A percentile compares a stretch with the other conserved stretches of the same genome.
Conservation (phyloP, 2,113 vertebrate species). For the Burhinus oedicnemus region DNA sequence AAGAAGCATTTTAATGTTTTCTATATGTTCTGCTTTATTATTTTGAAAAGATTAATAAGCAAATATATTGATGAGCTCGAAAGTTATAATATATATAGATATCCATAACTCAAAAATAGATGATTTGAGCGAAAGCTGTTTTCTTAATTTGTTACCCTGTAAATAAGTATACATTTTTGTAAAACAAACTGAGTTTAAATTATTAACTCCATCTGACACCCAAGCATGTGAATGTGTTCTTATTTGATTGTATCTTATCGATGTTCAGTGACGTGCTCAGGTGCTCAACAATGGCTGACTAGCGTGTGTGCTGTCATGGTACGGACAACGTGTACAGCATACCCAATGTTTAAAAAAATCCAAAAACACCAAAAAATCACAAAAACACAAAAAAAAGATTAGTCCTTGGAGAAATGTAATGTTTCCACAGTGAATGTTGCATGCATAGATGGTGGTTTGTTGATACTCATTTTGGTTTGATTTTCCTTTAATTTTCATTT, state of each 20-base stretch:
- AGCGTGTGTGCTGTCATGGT: slow-evolving; percentile 82
- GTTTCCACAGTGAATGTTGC: slow-evolving; percentile 95
- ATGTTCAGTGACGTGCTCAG: slow-evolving; percentile 86
- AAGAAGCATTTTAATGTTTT: slow-evolving; percentile 65
- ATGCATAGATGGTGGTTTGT: slow-evolving; percentile 91
- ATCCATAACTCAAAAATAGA: slow-evolving; percentile 76
- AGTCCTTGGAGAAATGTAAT: slow-evolving; percentile 86
- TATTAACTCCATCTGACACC: slow-evolving; percentile 84
- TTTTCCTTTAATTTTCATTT: slow-evolving; percentile 70
- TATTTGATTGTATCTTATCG: slow-evolving; percentile 82
- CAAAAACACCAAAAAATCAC: slow-evolving; percentile 25
- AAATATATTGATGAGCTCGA: slow-evolving; percentile 61
- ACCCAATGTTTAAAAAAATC: slow-evolving; percentile 74
- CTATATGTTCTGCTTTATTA: slow-evolving; percentile 62
- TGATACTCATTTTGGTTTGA: slow-evolving; percentile 69
- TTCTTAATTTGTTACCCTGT: slow-evolving; percentile 88
- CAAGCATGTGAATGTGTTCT: slow-evolving; percentile 90
- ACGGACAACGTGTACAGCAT: slow-evolving; percentile 76
- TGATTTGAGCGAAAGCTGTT: slow-evolving; percentile 79
- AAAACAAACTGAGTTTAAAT: slow-evolving; percentile 80
- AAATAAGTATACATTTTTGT: slow-evolving; percentile 89
- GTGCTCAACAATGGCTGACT: slow-evolving; percentile 80
- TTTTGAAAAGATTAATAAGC: slow-evolving; percentile 30
- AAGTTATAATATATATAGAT: slow-evolving; percentile 67
- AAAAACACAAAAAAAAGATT: slow-evolving; percentile 67